A percentile compares a stretch with the other conserved stretches of the same genome.
These are phyloP conservation scores for Pelmatolapia mariae DNA, from an alignment of 2,113 vertebrate genomes.

Conservation along the genomic window DNA sequence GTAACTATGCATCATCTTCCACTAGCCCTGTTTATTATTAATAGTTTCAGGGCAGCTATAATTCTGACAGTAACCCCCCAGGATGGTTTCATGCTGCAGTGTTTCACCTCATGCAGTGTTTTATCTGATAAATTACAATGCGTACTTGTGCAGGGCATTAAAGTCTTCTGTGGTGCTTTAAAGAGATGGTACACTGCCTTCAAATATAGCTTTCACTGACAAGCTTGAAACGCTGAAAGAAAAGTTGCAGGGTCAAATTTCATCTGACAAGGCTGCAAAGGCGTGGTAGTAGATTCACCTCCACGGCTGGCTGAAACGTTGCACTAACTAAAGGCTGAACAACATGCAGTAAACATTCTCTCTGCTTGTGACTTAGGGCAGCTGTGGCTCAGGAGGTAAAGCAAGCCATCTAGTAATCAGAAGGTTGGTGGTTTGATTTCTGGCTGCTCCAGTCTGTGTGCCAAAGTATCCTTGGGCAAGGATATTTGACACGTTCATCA, in stretches of 20 bases:
- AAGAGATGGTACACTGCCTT: not conserved
- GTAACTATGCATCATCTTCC: constrained; percentile 11
- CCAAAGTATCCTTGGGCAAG: not conserved
- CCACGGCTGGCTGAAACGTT: not conserved
- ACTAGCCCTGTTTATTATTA: not conserved
- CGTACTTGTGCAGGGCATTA: not conserved
- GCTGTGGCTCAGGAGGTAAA: not conserved
- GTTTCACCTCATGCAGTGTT: not conserved
- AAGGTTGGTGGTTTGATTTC: not conserved
- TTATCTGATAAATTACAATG: not conserved
- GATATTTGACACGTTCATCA: not conserved
- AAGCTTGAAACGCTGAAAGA: not conserved
- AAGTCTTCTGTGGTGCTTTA: not conserved
- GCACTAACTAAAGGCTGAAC: not conserved
- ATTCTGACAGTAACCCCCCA: not conserved
- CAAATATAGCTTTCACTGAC: not conserved
- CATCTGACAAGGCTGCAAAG: not conserved
- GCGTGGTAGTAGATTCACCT: not conserved
- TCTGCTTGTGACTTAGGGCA: not conserved
- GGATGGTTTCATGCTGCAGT: not conserved
- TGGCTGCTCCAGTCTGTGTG: not conserved
- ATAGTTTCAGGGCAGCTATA: not conserved
- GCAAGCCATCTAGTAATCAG: not conserved
- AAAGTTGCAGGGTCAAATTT: not conserved
- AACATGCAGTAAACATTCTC: not conserved